Evolutionary conservation across 2,888 invertebrate genomes (phyloP).

Genomic region (Camponotus fellah): DNA sequence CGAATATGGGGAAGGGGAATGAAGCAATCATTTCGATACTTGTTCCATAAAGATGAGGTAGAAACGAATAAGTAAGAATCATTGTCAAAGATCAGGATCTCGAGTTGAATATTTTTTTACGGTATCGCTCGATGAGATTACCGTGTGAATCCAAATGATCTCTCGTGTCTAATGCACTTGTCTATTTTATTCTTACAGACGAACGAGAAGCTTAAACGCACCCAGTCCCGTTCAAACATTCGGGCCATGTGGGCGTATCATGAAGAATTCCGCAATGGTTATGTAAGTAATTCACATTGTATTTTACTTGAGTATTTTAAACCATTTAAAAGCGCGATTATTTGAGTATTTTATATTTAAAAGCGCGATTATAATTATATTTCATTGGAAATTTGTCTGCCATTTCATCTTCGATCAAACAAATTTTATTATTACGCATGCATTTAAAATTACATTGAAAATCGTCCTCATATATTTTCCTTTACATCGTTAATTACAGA

Average conservation of each 20-base stretch:
- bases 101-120: neutral
- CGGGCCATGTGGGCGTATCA: conserved; percentile 99
- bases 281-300: conserved; percentile 91
- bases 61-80: neutral
- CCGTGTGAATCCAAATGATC: neutral
- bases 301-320: neutral
- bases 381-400: neutral
- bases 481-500: neutral
- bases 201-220: conserved; percentile 97
- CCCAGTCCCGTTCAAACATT: conserved; percentile 98
- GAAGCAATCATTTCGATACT: neutral
- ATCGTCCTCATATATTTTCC: neutral
- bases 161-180: conserved; percentile 8
- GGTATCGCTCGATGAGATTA: neutral
- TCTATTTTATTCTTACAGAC: conserved; percentile 89
- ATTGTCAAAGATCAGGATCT: neutral
- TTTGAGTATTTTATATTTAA: neutral
- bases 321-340: neutral
- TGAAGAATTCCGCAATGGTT: conserved; percentile 98
- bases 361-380: neutral
- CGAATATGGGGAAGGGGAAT: neutral
- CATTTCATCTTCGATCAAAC: neutral
- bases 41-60: neutral
- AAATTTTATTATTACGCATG: neutral
- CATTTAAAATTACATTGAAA: neutral